Percentiles rank a stretch among this genome's conserved stretches.
phyloP scores from a whole-genome alignment of 2,113 vertebrate species.

The Crypturellus undulatus region DNA sequence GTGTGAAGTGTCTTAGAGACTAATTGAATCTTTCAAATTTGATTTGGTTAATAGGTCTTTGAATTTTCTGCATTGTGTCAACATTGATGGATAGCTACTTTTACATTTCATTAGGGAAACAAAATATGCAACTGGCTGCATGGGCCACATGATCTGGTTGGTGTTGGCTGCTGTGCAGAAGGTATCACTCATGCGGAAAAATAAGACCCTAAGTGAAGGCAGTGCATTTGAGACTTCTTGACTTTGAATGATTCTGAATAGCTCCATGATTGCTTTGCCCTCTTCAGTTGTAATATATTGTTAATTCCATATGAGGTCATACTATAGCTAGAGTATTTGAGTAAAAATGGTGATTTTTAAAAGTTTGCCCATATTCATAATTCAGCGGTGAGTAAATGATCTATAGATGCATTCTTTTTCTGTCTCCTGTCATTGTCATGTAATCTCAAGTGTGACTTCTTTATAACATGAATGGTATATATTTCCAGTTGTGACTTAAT shows the following conservation, averaged over 20 bases:
- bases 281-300: not conserved
- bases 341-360: not conserved
- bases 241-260: not conserved
- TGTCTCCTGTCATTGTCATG: conserved; percentile 15
- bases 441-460: conserved; percentile 55
- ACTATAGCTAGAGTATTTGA: not conserved
- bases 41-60: conserved; percentile 17
- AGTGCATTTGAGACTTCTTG: not conserved
- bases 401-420: not conserved
- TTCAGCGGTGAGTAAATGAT: not conserved
- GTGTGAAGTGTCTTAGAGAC: not conserved
- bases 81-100: not conserved
- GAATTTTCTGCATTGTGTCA: conserved; percentile 25
- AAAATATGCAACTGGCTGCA: not conserved
- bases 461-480: conserved; percentile 41
- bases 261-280: not conserved
- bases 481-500: conserved; percentile 68
- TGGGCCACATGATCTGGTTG: not conserved
- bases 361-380: not conserved
- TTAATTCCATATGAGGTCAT: not conserved
- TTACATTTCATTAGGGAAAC: conserved; percentile 25
- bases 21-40: not conserved
- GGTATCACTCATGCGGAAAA: not conserved
- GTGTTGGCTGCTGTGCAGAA: not conserved
- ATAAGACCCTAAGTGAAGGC: not conserved